These are phyloP conservation scores for Cephalopterus ornatus DNA, from an alignment of 2,113 vertebrate species.

Conservation along the genomic window DNA sequence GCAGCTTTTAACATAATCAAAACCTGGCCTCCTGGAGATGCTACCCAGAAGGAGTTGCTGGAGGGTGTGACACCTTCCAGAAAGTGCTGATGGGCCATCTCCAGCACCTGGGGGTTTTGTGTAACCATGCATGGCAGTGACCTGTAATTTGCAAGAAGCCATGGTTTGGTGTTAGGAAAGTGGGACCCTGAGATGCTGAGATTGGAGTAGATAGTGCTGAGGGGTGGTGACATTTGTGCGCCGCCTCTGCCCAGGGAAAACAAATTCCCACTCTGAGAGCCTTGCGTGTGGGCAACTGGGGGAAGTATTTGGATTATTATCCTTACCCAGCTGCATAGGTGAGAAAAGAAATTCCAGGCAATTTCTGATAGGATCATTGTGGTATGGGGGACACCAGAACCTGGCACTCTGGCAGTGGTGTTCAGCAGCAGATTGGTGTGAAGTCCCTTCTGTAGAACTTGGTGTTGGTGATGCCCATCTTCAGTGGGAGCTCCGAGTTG, in stretches of 20 bases:
- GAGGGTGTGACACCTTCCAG: background rate
- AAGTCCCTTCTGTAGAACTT: background rate
- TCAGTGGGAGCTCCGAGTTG: background rate
- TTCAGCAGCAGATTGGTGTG: background rate
- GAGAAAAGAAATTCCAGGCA: background rate
- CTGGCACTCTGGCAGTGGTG: background rate
- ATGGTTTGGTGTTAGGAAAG: background rate
- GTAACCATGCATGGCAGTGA: background rate
- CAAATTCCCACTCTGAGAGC: background rate
- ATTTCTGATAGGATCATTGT: background rate
- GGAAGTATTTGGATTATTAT: background rate
- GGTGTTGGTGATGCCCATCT: background rate
- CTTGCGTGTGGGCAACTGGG: background rate
- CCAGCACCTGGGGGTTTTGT: accelerated
- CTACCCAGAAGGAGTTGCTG: accelerated
- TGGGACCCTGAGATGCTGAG: background rate
- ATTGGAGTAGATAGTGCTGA: background rate
- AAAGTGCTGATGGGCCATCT: background rate
- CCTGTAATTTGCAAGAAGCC: background rate
- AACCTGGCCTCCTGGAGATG: background rate
- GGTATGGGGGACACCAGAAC: background rate
- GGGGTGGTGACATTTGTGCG: background rate
- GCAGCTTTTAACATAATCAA: background rate
- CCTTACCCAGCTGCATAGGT: background rate
- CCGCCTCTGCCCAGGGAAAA: background rate